Base-by-base conservation (phyloP, 2,888 invertebrate species). In the Chrysotoxum bicinctum region DNA sequence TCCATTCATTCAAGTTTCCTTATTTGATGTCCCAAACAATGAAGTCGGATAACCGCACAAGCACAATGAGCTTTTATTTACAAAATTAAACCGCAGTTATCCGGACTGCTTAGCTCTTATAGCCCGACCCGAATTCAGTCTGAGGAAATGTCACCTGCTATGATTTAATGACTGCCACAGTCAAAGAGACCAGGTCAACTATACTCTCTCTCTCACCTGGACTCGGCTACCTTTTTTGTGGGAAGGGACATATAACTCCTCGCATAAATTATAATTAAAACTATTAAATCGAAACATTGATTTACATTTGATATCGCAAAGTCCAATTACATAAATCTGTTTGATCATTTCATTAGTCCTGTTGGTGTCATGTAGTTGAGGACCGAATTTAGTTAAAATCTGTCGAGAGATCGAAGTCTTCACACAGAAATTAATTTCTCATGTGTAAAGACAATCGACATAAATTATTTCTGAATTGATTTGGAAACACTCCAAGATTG, bases 191-290 rank as follows among this genome's bases (percentile, higher is more conserved):
- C 72, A 58, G 58, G 73, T 66, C 26, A 37, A 68, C 21, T 45
- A 2, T 10, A n/a, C 48, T 14, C 21, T 21, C 12, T 48, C 21
- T 21, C 48, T 12, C 21, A 48, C 7, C 50, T 50, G n/a, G 50
- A 50, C 23, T 50, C 8, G 1, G 14, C 23, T 50, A n/a, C 0
- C 50, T 10, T 45, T 45, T 1, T 45, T 10, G 12, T 52, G 16
- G 8, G 16, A 9, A 30, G 9, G 26, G 52, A 52, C 1, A 30
- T 52, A 52, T 66, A 72, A 79, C 60, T 76, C 68, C 60, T 76
- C 85, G 73, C 81, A 85, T 81, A 85, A 85, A 77, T 85, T 73
- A 85, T 85, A 85, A 85, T 85, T 85, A 77, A 85, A 85, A 81
- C 85, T 81, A 81, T 85, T 85, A 85, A 85, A 81, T 85, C 50